These are phyloP conservation scores for Phthorimaea operculella DNA, from an alignment of 1,140 invertebrate species.

Conservation along the genomic window DNA sequence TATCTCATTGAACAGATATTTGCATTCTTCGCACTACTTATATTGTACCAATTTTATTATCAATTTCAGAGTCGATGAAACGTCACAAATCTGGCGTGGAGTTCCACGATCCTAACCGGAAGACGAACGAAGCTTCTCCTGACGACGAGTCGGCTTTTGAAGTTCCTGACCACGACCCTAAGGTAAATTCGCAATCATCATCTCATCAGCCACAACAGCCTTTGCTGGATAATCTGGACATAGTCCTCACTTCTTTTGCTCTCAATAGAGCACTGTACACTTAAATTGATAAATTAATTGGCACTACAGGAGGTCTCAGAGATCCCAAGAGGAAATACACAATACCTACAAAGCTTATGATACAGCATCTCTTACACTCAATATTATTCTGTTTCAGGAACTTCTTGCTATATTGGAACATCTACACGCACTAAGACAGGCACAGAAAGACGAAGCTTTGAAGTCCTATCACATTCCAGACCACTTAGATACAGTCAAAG, in stretches of 20 bases:
- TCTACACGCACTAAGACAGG: constrained; percentile 44
- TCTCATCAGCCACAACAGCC: background rate
- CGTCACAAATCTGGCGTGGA: constrained; percentile 53
- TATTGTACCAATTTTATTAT: too few relatives aligned
- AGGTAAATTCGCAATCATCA: constrained; percentile 22
- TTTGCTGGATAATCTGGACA: too few relatives aligned
- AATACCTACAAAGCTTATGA: too few relatives aligned
- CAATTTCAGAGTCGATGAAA: constrained; percentile 43
- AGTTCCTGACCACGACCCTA: constrained; percentile 55
- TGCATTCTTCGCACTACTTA: too few relatives aligned
- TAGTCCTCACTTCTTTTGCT: background rate
- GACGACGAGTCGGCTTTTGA: constrained; percentile 33
- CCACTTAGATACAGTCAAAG: constrained; percentile 43
- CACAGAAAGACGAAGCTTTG: constrained; percentile 37
- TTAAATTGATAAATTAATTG: too few relatives aligned
- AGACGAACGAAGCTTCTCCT: constrained; percentile 33
- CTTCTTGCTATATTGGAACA: constrained; percentile 50
- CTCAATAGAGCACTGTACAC: too few relatives aligned
- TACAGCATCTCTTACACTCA: too few relatives aligned
- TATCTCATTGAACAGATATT: too few relatives aligned
- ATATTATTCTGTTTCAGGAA: constrained; percentile 30
- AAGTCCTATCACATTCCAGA: constrained; percentile 41
- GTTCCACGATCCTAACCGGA: constrained; percentile 48
- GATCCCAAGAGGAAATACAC: too few relatives aligned
- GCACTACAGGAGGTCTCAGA: too few relatives aligned